These are phyloP conservation scores for Apteryx owenii DNA, from an alignment of 2,113 vertebrate genomes.

Conservation along the genomic window DNA sequence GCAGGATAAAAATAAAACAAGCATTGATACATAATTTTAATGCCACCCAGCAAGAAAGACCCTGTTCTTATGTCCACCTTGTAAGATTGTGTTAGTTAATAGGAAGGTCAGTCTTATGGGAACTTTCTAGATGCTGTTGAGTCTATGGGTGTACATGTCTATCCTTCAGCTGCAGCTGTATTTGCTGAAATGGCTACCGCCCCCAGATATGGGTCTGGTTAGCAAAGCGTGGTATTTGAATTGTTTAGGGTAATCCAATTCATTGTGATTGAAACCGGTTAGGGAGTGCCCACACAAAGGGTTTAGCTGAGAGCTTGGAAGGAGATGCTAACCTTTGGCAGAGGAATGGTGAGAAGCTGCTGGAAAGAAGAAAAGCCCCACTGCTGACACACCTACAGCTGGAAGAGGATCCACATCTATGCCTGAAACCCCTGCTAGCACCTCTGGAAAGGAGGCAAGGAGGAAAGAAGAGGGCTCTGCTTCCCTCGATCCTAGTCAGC, in stretches of 20 bases:
- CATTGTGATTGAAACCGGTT: neutral
- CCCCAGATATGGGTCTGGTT: neutral
- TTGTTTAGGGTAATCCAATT: neutral
- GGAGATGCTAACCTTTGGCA: neutral
- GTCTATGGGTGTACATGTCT: neutral
- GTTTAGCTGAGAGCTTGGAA: neutral
- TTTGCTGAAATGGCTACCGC: neutral
- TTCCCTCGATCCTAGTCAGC: constrained; percentile 65
- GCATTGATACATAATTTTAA: constrained; percentile 78
- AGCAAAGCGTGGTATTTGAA: neutral
- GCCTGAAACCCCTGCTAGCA: neutral
- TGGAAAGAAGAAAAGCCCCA: neutral
- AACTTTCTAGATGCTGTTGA: constrained; percentile 64
- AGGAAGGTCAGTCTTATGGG: constrained; percentile 55
- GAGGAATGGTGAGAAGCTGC: neutral
- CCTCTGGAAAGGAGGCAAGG: neutral
- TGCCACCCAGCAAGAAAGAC: constrained; percentile 61
- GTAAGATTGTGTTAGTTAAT: constrained; percentile 62
- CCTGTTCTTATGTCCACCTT: constrained; percentile 63
- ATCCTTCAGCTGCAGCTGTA: neutral
- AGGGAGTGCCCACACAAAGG: neutral
- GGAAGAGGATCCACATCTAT: neutral
- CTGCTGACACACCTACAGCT: neutral
- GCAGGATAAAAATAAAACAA: constrained; percentile 81
- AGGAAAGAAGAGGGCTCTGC: neutral